Evolutionary conservation across 2,113 vertebrate species (phyloP).

Genomic region (Hyla sarda): DNA sequence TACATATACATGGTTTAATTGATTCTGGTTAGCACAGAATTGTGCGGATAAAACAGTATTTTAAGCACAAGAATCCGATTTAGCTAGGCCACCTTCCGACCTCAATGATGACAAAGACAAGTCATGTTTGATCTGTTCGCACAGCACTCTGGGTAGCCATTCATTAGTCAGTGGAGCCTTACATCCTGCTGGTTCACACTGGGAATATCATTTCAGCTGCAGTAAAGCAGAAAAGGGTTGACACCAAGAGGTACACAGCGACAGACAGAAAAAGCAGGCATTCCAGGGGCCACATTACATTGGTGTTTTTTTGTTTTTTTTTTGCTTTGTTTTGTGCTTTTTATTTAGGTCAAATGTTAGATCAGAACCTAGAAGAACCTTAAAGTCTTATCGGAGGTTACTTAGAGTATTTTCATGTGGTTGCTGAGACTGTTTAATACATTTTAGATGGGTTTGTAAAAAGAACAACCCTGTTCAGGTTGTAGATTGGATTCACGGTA

Average conservation of each 20-base stretch:
- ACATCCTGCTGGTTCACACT: constrained; percentile 36
- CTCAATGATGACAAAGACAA: constrained; percentile 19
- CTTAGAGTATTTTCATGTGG: no score
- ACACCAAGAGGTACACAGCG: not conserved
- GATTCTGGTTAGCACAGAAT: not conserved
- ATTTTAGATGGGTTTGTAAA: not conserved
- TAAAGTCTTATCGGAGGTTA: no score
- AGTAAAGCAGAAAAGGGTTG: not conserved
- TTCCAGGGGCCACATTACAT: not conserved
- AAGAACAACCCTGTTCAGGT: no score
- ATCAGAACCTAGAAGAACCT: not conserved
- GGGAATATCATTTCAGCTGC: constrained; percentile 23
- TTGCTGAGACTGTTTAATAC: not conserved
- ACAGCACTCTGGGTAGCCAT: constrained; percentile 19
- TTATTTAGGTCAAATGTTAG: not conserved
- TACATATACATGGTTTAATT: not conserved
- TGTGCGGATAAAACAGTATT: constrained; percentile 18
- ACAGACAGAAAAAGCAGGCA: not conserved
- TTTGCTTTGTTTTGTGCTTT: not conserved
- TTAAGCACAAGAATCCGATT: not conserved
- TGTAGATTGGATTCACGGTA: no score
- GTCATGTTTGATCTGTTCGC: constrained; percentile 31
- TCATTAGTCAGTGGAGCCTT: constrained; percentile 12
- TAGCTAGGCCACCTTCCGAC: constrained; percentile 12
- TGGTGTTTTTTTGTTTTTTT: not conserved